Conservation (phyloP, 2,113 vertebrate genomes). For the Herpetotheres cachinnans region DNA sequence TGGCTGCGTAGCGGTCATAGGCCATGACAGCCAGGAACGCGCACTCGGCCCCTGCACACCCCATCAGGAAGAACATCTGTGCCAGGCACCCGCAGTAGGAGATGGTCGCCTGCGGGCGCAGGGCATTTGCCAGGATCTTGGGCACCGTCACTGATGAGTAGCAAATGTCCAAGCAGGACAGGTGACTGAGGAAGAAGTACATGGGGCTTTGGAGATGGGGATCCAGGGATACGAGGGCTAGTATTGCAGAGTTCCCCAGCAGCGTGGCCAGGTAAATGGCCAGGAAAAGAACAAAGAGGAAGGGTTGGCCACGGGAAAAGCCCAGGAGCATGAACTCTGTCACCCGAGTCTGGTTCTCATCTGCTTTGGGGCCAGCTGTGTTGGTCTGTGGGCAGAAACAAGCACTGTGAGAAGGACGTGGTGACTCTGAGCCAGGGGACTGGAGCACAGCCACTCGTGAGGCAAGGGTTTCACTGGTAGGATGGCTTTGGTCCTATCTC, state of each 20-base stretch:
- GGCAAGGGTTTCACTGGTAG: not conserved
- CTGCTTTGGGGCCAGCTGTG: not conserved
- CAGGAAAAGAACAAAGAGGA: conserved; percentile 13
- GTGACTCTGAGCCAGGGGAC: not conserved
- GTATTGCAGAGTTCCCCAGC: not conserved
- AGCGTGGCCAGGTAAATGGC: not conserved
- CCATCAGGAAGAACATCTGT: conserved; percentile 27
- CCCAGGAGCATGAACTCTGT: not conserved
- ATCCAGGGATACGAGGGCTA: not conserved
- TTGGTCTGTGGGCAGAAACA: not conserved
- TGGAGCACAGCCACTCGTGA: fast-evolving
- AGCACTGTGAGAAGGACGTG: not conserved
- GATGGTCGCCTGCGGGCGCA: not conserved
- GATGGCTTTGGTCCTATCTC: not conserved
- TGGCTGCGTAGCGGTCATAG: not conserved
- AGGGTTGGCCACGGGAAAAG: not conserved
- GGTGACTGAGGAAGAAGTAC: conserved; percentile 55
- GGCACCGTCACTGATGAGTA: not conserved
- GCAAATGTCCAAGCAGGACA: conserved; percentile 44
- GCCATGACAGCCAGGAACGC: conserved; percentile 17
- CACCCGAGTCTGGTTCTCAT: not conserved
- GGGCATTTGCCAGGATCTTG: not conserved
- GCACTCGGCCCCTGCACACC: not conserved
- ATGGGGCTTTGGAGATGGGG: conserved; percentile 25
- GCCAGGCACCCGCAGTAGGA: not conserved